Conservation (phyloP, 2,113 vertebrate species). For the Glaucidium brasilianum region DNA sequence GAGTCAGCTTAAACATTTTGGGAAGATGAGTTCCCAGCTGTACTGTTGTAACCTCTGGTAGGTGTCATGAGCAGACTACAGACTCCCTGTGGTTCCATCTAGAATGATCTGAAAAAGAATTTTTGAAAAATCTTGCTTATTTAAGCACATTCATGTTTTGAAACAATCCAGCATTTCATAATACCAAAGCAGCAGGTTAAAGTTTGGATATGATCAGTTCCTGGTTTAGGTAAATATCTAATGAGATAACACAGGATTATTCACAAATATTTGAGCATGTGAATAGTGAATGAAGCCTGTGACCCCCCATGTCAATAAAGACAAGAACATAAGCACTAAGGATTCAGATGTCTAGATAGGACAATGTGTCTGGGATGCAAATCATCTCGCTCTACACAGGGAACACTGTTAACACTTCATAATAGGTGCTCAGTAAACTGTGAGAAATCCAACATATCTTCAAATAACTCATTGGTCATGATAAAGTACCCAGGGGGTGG, state of each 20-base stretch:
- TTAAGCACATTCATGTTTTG: slow-evolving; percentile 14
- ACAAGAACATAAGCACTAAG: background rate
- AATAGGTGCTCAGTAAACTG: background rate
- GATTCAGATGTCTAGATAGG: background rate
- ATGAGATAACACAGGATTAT: slow-evolving; percentile 47
- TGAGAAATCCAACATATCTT: background rate
- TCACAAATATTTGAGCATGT: slow-evolving; percentile 61
- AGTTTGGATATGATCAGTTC: slow-evolving; percentile 32
- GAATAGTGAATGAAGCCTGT: slow-evolving; percentile 27
- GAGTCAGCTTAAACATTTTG: background rate
- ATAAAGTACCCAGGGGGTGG: background rate
- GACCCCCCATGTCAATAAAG: slow-evolving; percentile 17
- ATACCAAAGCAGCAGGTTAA: slow-evolving; percentile 45
- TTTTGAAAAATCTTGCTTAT: slow-evolving; percentile 26
- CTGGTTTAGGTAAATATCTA: slow-evolving; percentile 46
- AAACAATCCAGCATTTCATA: slow-evolving; percentile 32
- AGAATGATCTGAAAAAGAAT: slow-evolving; percentile 70
- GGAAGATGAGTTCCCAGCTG: background rate
- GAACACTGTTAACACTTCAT: background rate
- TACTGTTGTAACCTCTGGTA: background rate
- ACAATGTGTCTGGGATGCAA: background rate
- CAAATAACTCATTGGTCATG: background rate
- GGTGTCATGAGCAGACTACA: slow-evolving; percentile 67
- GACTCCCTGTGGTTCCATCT: slow-evolving; percentile 60
- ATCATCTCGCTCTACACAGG: background rate